Evolutionary conservation across 2,797 vertebrate species (phyloP).

Genomic region (Oreochromis grahami): DNA sequence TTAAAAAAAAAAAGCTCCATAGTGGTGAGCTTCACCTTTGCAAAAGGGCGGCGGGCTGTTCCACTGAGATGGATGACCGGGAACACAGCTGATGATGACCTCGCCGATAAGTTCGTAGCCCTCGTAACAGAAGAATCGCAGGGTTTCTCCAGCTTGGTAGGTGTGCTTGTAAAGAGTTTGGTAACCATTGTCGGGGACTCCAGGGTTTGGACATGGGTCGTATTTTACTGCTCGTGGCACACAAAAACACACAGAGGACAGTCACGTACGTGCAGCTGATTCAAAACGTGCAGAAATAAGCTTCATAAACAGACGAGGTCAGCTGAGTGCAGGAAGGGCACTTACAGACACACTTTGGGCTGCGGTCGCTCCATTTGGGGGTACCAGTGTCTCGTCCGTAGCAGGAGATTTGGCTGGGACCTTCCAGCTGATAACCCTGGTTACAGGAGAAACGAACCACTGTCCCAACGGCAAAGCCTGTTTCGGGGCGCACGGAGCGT

Average conservation of each 20-base stretch:
- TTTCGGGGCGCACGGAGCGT: conserved; percentile 82
- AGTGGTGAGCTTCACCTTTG: conserved; percentile 77
- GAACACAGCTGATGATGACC: conserved; percentile 89
- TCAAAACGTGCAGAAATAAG: neutral
- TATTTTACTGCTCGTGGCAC: conserved; percentile 77
- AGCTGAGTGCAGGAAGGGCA: conserved; percentile 11
- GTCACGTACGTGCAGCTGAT: neutral
- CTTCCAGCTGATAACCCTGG: conserved; percentile 89
- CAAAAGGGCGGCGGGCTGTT: conserved; percentile 90
- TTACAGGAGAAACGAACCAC: conserved; percentile 90
- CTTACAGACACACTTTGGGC: conserved; percentile 93
- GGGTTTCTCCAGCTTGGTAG: conserved; percentile 90
- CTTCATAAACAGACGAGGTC: neutral
- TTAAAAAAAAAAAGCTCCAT: neutral
- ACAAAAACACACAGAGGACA: neutral
- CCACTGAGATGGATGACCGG: conserved; percentile 91
- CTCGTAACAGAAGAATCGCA: conserved; percentile 93
- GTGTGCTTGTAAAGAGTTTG: conserved; percentile 92
- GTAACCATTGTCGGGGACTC: conserved; percentile 91
- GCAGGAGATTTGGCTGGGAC: conserved; percentile 86
- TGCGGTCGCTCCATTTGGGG: conserved; percentile 92
- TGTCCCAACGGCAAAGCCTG: conserved; percentile 86
- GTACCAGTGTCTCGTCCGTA: conserved; percentile 87
- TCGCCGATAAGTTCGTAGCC: conserved; percentile 92
- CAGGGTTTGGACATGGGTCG: conserved; percentile 90